Evolutionary conservation across 2,888 invertebrate genomes (phyloP).

Genomic region (Podabrus alpinus): DNA sequence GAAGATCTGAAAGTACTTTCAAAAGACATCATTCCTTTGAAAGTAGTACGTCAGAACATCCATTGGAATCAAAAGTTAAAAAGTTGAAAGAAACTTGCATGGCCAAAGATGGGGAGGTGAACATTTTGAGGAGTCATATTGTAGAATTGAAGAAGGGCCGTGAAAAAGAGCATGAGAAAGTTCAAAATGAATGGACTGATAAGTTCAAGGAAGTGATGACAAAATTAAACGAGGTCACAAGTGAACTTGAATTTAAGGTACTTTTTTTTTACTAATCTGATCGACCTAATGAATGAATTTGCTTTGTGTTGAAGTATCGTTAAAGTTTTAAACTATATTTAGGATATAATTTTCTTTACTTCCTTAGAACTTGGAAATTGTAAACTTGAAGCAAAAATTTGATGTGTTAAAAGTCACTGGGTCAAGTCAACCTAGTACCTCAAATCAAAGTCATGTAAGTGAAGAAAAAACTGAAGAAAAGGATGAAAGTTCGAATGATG

Average conservation of each 20-base stretch:
- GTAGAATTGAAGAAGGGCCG: conserved; percentile 56
- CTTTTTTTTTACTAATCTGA: no score
- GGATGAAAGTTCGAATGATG: not conserved
- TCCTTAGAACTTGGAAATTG: conserved; percentile 63
- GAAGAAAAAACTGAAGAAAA: not conserved
- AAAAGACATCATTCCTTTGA: conserved; percentile 7
- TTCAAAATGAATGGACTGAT: conserved; percentile 59
- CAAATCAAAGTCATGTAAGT: conserved; percentile 25
- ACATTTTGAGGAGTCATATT: conserved; percentile 61
- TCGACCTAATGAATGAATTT: no score
- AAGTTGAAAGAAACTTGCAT: conserved; percentile 56
- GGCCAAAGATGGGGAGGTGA: conserved; percentile 63
- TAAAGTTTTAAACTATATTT: no score
- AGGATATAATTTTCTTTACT: no score
- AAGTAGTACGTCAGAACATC: not conserved
- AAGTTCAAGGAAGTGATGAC: conserved; percentile 55
- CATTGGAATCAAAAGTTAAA: conserved; percentile 33
- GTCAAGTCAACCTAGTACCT: conserved; percentile 9
- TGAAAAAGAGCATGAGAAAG: conserved; percentile 54
- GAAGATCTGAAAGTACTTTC: not conserved
- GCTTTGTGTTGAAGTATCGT: no score
- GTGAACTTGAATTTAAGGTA: conserved; percentile 64
- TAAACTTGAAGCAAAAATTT: conserved; percentile 61
- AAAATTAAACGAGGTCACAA: conserved; percentile 57
- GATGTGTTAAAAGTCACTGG: conserved; percentile 36